Evolutionary conservation across 2,888 invertebrate species (phyloP).

Genomic region (Choreutis nemorana): DNA sequence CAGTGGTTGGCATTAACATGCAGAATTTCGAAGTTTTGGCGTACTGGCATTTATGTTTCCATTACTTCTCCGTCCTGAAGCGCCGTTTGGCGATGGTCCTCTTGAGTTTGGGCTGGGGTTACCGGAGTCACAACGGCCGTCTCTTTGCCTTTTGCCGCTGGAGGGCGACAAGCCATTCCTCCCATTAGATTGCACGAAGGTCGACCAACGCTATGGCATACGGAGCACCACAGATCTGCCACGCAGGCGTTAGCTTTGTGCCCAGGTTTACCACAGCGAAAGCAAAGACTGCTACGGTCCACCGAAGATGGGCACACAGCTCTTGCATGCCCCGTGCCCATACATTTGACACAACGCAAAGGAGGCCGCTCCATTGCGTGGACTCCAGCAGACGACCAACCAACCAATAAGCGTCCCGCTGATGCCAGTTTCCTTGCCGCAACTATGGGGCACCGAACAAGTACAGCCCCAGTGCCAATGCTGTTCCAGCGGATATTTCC

Average conservation of each 20-base stretch:
- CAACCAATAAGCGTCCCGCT: conserved; percentile 1
- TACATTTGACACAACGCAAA: not conserved
- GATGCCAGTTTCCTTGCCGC: not conserved
- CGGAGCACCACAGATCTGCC: conserved; percentile 1
- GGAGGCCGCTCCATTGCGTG: not conserved
- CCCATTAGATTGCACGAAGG: conserved; percentile 3
- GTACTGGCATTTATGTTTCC: not conserved
- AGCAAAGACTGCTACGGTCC: not conserved
- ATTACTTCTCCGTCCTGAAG: too few relatives aligned
- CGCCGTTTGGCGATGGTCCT: too few relatives aligned
- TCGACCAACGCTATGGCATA: conserved; percentile 3
- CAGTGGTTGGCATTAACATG: conserved; percentile 6
- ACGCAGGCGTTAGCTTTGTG: conserved; percentile 2
- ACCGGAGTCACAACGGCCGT: not conserved
- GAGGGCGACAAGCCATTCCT: conserved; percentile 1
- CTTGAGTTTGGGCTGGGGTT: not conserved
- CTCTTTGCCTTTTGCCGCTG: not conserved
- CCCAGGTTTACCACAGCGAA: conserved; percentile 4
- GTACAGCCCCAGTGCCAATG: conserved; percentile 1
- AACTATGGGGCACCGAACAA: conserved; percentile 2
- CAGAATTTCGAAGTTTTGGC: conserved; percentile 1
- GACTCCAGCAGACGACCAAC: conserved; percentile 1
- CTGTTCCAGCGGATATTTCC: not conserved
- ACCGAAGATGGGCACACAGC: not conserved
- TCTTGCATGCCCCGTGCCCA: conserved; percentile 2